A percentile compares a stretch with the other conserved stretches of the same genome.
phyloP scores from a whole-genome alignment of 2,113 vertebrate genomes.

The Meriones unguiculatus region DNA sequence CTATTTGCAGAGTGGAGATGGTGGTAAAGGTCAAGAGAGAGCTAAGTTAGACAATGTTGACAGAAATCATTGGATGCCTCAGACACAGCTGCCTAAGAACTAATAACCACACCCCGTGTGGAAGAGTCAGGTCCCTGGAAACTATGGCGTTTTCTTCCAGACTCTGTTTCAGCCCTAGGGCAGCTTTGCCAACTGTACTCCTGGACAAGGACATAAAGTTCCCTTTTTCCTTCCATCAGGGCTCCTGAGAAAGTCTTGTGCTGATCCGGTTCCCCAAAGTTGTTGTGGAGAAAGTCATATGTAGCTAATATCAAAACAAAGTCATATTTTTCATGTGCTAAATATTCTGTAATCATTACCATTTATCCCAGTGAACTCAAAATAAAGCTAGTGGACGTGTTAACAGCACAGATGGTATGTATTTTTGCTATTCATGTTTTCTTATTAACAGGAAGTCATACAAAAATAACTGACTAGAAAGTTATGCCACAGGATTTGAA shows the following conservation, averaged over 20 bases:
- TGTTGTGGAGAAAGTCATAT: background rate
- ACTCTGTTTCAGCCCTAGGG: background rate
- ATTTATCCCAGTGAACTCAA: background rate
- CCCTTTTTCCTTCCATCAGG: background rate
- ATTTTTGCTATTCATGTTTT: background rate
- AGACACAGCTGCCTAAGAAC: background rate
- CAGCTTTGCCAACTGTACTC: background rate
- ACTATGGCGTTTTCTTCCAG: background rate
- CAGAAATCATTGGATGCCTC: background rate
- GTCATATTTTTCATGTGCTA: background rate
- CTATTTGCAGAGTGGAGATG: background rate
- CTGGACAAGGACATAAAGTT: background rate
- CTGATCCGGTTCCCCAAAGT: background rate
- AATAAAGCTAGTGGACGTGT: background rate
- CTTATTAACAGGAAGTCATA: background rate
- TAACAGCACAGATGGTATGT: background rate
- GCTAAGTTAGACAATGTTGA: background rate
- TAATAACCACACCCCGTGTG: background rate
- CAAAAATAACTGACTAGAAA: background rate
- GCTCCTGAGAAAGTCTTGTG: background rate
- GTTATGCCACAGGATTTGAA: background rate
- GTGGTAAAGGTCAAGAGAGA: background rate
- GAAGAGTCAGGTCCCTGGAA: background rate
- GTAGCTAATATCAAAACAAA: background rate
- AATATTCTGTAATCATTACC: background rate